Percentiles rank a stretch among this genome's conserved stretches.
phyloP scores from a whole-genome alignment of 1,140 invertebrate genomes.

The Hyphantria cunea region DNA sequence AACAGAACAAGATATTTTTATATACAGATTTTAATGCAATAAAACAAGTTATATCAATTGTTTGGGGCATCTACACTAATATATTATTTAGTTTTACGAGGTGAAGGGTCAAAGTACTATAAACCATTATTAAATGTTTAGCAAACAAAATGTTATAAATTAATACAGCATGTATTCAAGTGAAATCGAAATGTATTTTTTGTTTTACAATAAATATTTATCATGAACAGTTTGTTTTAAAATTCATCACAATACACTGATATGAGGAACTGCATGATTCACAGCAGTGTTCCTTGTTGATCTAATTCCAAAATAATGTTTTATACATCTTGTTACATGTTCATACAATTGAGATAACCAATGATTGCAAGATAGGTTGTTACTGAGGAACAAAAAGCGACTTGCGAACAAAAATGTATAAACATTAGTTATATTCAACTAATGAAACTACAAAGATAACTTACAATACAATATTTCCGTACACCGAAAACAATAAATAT shows the following conservation, averaged over 20 bases:
- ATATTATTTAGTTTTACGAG: neutral
- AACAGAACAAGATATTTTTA: no score
- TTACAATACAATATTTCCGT: no score
- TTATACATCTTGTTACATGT: neutral
- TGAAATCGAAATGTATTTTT: constrained; percentile 3
- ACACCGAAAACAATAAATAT: no score
- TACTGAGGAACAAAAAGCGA: no score
- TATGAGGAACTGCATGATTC: constrained; percentile 1
- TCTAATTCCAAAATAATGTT: neutral
- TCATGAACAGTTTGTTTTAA: constrained; percentile 1
- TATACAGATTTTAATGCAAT: no score
- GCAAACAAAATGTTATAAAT: neutral
- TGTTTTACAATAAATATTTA: constrained; percentile 3
- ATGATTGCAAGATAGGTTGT: neutral
- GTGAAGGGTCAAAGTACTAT: neutral
- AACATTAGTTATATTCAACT: no score
- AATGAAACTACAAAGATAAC: no score
- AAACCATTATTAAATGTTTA: neutral
- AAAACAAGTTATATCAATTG: no score
- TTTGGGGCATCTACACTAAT: no score
- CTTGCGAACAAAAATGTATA: no score
- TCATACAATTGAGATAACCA: neutral
- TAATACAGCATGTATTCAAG: neutral
- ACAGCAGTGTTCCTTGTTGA: neutral
- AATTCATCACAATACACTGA: neutral